These are phyloP conservation scores for Eupeodes corollae DNA, from an alignment of 1,140 invertebrate species.

Conservation along the genomic window DNA sequence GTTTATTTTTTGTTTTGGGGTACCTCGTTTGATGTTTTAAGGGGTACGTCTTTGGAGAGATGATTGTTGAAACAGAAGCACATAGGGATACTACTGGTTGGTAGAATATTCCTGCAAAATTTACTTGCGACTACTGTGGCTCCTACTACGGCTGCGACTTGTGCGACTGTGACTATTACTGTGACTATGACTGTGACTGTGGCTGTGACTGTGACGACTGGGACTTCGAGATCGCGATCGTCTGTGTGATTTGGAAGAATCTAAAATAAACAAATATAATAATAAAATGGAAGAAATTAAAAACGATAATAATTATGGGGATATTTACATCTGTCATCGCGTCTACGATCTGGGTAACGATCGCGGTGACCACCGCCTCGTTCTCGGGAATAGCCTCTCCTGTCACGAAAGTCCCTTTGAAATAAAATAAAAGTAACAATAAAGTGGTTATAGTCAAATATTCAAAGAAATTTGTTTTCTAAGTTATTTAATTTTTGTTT, in stretches of 20 bases:
- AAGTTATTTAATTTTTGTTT: neutral
- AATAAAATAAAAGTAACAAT: neutral
- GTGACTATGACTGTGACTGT: slow-evolving; percentile 22
- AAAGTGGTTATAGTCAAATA: neutral
- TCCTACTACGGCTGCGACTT: slow-evolving; percentile 19
- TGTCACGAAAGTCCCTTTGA: slow-evolving; percentile 12
- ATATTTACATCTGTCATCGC: slow-evolving; percentile 27
- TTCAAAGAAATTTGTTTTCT: neutral
- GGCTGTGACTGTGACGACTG: slow-evolving; percentile 13
- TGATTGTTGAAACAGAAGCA: no score
- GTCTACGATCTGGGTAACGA: slow-evolving; percentile 22
- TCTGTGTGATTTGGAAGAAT: slow-evolving; percentile 29
- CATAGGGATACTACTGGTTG: neutral
- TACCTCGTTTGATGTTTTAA: no score
- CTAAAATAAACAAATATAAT: slow-evolving; percentile 7
- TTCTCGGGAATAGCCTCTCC: slow-evolving; percentile 2
- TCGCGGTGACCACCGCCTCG: slow-evolving; percentile 26
- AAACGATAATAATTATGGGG: slow-evolving; percentile 4
- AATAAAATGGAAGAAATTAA: neutral
- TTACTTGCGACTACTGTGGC: slow-evolving; percentile 27
- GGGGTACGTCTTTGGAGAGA: no score
- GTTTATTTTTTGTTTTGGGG: no score
- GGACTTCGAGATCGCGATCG: slow-evolving; percentile 31
- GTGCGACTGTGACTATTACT: slow-evolving; percentile 26
- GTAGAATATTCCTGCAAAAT: slow-evolving; percentile 13